Percentiles rank a stretch among this genome's conserved stretches.
phyloP scores from a whole-genome alignment of 2,797 vertebrate genomes.

The Sarcoramphus papa region DNA sequence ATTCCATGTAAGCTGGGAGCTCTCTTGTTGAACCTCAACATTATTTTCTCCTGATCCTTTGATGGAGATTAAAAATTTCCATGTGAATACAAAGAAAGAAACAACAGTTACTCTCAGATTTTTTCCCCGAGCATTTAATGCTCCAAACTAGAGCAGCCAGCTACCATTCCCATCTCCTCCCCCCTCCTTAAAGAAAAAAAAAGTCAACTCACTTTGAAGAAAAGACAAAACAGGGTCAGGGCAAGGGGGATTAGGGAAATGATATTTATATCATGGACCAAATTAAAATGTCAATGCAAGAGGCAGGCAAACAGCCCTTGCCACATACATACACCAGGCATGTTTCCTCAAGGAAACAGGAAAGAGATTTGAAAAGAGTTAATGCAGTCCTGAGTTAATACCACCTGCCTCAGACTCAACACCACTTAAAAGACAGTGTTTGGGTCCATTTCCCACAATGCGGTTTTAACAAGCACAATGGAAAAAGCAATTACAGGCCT shows the following conservation, averaged over 20 bases:
- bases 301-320: slow-evolving; percentile 66
- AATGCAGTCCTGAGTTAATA: slow-evolving; percentile 64
- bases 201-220: slow-evolving; percentile 76
- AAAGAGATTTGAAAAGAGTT: slow-evolving; percentile 65
- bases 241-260: slow-evolving; percentile 77
- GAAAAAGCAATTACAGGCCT: slow-evolving; percentile 61
- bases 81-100: slow-evolving; percentile 92
- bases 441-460: slow-evolving; percentile 68
- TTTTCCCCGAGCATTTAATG: slow-evolving; percentile 69
- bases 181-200: slow-evolving; percentile 44
- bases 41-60: slow-evolving; percentile 75
- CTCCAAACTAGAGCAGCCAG: slow-evolving; percentile 63
- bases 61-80: slow-evolving; percentile 94
- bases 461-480: slow-evolving; percentile 64
- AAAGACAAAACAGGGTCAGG: slow-evolving; percentile 72
- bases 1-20: slow-evolving; percentile 75
- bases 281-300: slow-evolving; percentile 77
- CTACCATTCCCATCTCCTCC: slow-evolving; percentile 50
- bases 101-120: slow-evolving; percentile 88
- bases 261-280: slow-evolving; percentile 80
- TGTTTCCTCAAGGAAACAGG: slow-evolving; percentile 63
- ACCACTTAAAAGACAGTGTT: slow-evolving; percentile 70
- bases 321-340: slow-evolving; percentile 58
- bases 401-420: slow-evolving; percentile 71
- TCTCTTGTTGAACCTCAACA: slow-evolving; percentile 72